phyloP scores from a whole-genome alignment of 2,797 vertebrate genomes.

The Pristis pectinata region DNA sequence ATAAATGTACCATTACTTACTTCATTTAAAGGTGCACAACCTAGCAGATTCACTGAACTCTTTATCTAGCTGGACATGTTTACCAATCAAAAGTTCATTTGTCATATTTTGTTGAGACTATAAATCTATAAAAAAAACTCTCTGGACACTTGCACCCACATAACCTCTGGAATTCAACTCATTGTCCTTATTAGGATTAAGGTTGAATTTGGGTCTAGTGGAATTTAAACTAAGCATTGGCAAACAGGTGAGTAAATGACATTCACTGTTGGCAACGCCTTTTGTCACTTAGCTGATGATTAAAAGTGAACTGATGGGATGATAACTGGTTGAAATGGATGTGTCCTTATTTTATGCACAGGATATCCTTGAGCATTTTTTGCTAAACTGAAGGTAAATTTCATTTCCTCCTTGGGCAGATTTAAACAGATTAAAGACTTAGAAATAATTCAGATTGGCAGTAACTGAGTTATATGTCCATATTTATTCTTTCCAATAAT shows the following conservation, averaged over 20 bases:
- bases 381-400: background rate
- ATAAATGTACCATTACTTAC: background rate
- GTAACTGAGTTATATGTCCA: background rate
- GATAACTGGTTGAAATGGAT: background rate
- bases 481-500: background rate
- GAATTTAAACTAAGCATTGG: too few relatives aligned
- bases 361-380: too few relatives aligned
- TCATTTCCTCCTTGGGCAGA: background rate
- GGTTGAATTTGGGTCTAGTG: too few relatives aligned
- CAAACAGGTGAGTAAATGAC: too few relatives aligned
- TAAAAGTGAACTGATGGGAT: background rate
- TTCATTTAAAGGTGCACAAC: background rate
- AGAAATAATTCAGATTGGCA: background rate
- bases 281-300: too few relatives aligned
- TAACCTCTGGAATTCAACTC: too few relatives aligned
- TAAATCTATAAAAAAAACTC: background rate
- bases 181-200: too few relatives aligned
- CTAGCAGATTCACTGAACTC: background rate
- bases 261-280: too few relatives aligned
- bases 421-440: background rate
- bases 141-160: too few relatives aligned
- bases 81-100: background rate
- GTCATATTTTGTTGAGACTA: background rate
- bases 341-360: too few relatives aligned
- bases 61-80: background rate